A percentile compares a stretch with the other conserved stretches of the same genome.
These are phyloP conservation scores for Leptinotarsa haldemani DNA, from an alignment of 2,888 invertebrate species.

Conservation along the genomic window DNA sequence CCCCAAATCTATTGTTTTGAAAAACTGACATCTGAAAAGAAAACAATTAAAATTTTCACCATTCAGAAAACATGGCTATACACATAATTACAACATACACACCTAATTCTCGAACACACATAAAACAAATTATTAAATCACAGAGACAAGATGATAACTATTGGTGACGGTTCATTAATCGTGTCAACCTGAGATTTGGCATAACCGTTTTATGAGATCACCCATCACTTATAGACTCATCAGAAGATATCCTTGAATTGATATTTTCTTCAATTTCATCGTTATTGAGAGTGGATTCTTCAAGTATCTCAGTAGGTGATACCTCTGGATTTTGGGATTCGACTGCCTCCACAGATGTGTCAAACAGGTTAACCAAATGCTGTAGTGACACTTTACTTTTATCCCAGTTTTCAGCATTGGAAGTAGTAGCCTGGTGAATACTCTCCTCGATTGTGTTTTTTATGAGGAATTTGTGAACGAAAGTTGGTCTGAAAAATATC, in stretches of 20 bases:
- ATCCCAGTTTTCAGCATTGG: slow-evolving; percentile 64
- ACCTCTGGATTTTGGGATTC: background rate
- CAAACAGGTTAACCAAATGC: slow-evolving; percentile 64
- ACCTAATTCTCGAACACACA: background rate
- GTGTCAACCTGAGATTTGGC: background rate
- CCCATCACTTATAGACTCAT: background rate
- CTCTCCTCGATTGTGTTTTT: slow-evolving; percentile 78
- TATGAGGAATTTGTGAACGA: slow-evolving; percentile 79
- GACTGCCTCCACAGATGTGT: background rate
- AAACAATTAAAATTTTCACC: too few relatives aligned
- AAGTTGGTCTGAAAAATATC: slow-evolving; percentile 68
- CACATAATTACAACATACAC: too few relatives aligned
- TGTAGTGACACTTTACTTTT: slow-evolving; percentile 65
- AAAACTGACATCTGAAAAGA: too few relatives aligned
- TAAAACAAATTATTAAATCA: background rate
- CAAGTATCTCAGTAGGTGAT: background rate
- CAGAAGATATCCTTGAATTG: background rate
- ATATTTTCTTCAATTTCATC: slow-evolving; percentile 4
- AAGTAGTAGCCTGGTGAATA: slow-evolving; percentile 68
- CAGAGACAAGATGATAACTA: background rate
- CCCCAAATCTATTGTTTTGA: too few relatives aligned
- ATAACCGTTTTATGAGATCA: background rate
- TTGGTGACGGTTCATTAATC: background rate
- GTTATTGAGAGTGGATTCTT: background rate
- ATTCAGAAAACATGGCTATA: too few relatives aligned